Evolutionary conservation across 2,888 invertebrate species (phyloP), one percentile per base, ranked within the genome.

Genomic region (Agonum fuliginosum): DNA sequence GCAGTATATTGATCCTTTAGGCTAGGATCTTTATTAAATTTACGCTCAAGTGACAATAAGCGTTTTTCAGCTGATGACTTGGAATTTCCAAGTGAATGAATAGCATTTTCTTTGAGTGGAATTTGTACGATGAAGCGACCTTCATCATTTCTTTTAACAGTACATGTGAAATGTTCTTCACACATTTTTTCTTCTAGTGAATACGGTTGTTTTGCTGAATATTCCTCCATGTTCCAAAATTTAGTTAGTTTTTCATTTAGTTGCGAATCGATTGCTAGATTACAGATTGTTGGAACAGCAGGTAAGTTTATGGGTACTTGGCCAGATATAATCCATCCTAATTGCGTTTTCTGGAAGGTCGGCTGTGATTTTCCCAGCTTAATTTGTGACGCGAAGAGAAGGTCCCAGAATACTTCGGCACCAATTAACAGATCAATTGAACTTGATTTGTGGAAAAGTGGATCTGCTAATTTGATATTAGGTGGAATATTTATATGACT

Each of bases 311-410:
- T n/a, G n/a, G n/a, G n/a, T n/a, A n/a, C n/a, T n/a, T n/a, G 30
- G 3, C 30, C 30, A 8, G 30, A 5, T 3, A 8, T 8, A 8
- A 30, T 78, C 79, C 80, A 79, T 1, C 80, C 80, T 5, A 81
- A 51, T 17, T 79, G 43, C 5, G 74, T 62, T 74, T 74, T 74
- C 17, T 58, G 62, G 6, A 20, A 22, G 5, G 5, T 43, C 6
- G 41, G 46, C 4, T 67, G 48, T 17, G 51, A 17, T 1, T 51
- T 37, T 6, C 30, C 27, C 8, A 69, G 19, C 6, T 71, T 46
- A 24, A 79, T 71, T 43, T 79, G 78, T 1, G 78, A 69, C 3
- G 71, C 74, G 22, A 78, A 78, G 6, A 80, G 17, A n/a, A 79
- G 71, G 6, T 76, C 77, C 70, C 71, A 79, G 8, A 79, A 67